phyloP scores from a whole-genome alignment of 2,113 vertebrate genomes.

The Platichthys stellatus region DNA sequence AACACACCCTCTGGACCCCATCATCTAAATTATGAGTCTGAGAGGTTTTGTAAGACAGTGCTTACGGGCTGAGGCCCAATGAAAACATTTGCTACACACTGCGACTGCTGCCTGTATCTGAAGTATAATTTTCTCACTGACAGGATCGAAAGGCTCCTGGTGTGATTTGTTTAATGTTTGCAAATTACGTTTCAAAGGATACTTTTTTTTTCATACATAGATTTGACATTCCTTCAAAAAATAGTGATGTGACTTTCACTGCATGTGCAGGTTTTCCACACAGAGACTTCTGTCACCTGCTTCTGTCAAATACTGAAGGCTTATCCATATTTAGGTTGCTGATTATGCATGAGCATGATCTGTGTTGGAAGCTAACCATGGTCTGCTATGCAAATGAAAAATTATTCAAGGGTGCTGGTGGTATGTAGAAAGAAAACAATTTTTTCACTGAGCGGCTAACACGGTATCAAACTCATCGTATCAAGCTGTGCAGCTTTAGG shows the following conservation, averaged over 20 bases:
- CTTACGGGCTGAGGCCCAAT: background rate
- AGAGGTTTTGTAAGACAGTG: constrained; percentile 17
- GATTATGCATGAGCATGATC: background rate
- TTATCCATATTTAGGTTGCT: background rate
- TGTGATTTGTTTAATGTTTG: background rate
- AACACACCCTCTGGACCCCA: constrained; percentile 22
- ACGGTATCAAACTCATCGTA: too few relatives aligned
- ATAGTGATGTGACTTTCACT: background rate
- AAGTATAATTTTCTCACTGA: background rate
- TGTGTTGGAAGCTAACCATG: background rate
- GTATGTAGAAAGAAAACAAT: background rate
- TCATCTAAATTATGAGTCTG: constrained; percentile 8
- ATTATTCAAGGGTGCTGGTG: background rate
- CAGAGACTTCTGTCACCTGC: background rate
- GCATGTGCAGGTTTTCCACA: background rate
- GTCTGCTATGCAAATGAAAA: background rate
- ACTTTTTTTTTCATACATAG: background rate
- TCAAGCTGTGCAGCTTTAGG: too few relatives aligned
- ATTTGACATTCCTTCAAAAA: constrained; percentile 11
- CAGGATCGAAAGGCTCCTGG: background rate
- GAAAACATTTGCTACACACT: constrained; percentile 11
- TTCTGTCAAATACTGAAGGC: background rate
- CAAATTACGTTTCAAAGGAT: constrained; percentile 8
- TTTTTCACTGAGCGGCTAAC: too few relatives aligned
- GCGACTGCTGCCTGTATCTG: background rate